Evolutionary conservation across 2,888 invertebrate genomes (phyloP).

Genomic region (Tillus elongatus): DNA sequence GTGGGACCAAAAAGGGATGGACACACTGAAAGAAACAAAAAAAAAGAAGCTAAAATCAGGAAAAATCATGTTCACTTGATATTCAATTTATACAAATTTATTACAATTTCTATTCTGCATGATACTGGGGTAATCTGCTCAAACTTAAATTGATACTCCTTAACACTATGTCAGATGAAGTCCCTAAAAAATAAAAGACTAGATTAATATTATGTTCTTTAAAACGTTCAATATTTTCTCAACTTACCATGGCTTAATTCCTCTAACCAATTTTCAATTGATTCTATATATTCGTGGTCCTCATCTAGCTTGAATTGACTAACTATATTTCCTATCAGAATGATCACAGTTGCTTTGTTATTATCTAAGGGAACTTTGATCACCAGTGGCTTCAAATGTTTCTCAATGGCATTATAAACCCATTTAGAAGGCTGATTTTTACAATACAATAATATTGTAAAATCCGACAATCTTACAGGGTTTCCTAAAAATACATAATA

Average conservation of each 20-base stretch:
- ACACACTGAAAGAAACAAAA: no score
- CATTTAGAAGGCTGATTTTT: slow-evolving; percentile 38
- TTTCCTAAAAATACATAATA: slow-evolving; percentile 23
- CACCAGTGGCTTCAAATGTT: slow-evolving; percentile 29
- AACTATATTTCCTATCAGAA: slow-evolving; percentile 28
- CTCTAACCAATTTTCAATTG: slow-evolving; percentile 23
- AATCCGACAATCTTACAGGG: slow-evolving; percentile 24
- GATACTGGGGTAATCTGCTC: slow-evolving; percentile 12
- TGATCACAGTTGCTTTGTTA: slow-evolving; percentile 29
- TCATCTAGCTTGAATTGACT: slow-evolving; percentile 19
- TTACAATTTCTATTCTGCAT: no score
- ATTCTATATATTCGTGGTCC: slow-evolving; percentile 18
- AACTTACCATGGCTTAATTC: slow-evolving; percentile 25
- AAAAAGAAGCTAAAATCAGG: no score
- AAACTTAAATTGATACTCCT: slow-evolving; percentile 15
- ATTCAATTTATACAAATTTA: no score
- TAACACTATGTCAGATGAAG: slow-evolving; percentile 12
- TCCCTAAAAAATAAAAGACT: slow-evolving; percentile 14
- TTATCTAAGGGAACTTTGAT: slow-evolving; percentile 25
- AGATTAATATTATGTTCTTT: slow-evolving; percentile 3
- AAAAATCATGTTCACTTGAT: no score
- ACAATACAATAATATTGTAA: slow-evolving; percentile 35
- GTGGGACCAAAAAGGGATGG: no score
- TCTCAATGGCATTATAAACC: slow-evolving; percentile 37
- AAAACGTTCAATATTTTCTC: slow-evolving; percentile 1